A percentile compares a stretch with the other conserved stretches of the same genome.
These are phyloP conservation scores for Formicarius rufipectus DNA, from an alignment of 2,113 vertebrate genomes.

Conservation along the genomic window DNA sequence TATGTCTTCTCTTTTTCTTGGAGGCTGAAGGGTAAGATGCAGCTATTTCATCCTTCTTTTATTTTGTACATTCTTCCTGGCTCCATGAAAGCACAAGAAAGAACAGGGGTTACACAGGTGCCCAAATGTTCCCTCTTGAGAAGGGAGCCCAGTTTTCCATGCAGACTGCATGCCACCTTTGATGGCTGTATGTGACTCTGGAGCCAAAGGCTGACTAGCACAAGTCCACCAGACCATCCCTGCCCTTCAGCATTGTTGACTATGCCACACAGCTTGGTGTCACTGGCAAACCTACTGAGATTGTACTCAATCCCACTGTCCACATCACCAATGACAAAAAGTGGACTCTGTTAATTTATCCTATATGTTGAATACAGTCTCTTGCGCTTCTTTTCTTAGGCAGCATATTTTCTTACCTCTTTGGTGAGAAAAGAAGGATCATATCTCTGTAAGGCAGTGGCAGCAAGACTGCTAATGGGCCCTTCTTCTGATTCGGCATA, in stretches of 20 bases:
- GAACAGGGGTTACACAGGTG: neutral
- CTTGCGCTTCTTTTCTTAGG: neutral
- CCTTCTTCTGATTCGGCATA: constrained; percentile 86
- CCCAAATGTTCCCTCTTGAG: neutral
- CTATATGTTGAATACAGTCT: neutral
- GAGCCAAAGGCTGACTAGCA: neutral
- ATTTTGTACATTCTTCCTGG: neutral
- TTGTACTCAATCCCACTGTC: neutral
- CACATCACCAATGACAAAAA: neutral
- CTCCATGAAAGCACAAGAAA: neutral
- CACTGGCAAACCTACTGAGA: neutral
- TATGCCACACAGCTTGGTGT: neutral
- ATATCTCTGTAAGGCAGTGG: constrained; percentile 88
- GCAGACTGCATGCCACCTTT: neutral
- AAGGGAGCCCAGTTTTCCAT: neutral
- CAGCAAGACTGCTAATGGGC: constrained; percentile 82
- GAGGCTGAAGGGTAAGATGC: neutral
- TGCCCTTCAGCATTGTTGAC: neutral
- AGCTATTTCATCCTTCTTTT: neutral
- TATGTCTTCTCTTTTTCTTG: neutral
- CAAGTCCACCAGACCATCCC: neutral
- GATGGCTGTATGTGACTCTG: neutral
- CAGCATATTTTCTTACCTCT: constrained; percentile 78
- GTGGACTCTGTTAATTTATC: neutral
- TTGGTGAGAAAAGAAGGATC: constrained; percentile 78